Evolutionary conservation across 1,140 invertebrate genomes (phyloP).

Genomic region (Drosophila ogumai): DNA sequence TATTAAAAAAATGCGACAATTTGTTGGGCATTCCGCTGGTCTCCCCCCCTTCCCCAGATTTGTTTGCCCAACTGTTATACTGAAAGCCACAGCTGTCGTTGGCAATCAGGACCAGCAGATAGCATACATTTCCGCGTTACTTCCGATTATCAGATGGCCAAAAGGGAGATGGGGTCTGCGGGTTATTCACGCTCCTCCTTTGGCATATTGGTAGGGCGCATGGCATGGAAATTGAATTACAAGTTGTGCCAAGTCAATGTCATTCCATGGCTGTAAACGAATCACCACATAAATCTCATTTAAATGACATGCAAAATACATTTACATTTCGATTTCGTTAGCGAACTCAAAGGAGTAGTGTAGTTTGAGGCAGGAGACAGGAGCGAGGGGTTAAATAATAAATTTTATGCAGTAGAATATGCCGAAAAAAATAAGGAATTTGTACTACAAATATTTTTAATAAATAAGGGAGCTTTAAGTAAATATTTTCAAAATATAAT

Average conservation of each 20-base stretch:
- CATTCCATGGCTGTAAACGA: conserved; percentile 29
- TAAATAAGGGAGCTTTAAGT: too few species aligned
- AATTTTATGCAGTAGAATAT: background rate
- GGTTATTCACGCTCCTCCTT: conserved; percentile 3
- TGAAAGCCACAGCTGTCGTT: conserved; percentile 37
- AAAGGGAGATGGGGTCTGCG: background rate
- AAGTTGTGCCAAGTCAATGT: conserved; percentile 55
- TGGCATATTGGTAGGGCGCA: conserved; percentile 20
- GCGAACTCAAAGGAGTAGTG: background rate
- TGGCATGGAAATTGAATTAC: conserved; percentile 65
- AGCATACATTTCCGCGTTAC: conserved; percentile 46
- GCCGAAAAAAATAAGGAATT: background rate
- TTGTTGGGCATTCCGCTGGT: conserved; percentile 29
- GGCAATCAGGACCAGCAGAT: conserved; percentile 28
- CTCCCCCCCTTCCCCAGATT: background rate
- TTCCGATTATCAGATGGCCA: conserved; percentile 27
- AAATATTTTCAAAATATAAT: background rate
- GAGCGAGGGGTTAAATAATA: background rate
- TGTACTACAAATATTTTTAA: background rate
- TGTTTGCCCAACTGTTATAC: background rate
- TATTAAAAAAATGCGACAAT: conserved; percentile 46
- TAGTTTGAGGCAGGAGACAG: background rate
- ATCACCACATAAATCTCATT: conserved; percentile 44
- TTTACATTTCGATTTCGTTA: conserved; percentile 9
- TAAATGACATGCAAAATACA: conserved; percentile 52